A percentile compares a stretch with the other conserved stretches of the same genome.
phyloP scores from a whole-genome alignment of 2,797 vertebrate species.

The Epinephelus malabaricus region DNA sequence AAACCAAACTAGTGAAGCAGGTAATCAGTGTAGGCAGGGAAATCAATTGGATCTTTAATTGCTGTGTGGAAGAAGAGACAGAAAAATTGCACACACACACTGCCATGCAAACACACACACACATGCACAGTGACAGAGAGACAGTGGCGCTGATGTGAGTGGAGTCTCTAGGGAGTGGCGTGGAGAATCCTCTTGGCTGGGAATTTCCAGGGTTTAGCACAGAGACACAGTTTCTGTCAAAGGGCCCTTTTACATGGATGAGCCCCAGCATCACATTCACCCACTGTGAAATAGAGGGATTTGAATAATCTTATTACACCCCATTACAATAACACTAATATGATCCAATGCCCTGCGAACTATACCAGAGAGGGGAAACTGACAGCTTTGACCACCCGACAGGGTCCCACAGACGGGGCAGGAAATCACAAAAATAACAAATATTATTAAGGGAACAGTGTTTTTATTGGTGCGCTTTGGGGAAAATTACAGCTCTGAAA shows the following conservation, averaged over 20 bases:
- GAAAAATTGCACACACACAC: constrained; percentile 40
- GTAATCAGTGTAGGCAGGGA: constrained; percentile 75
- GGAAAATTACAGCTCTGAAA: constrained; percentile 19
- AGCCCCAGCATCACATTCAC: constrained; percentile 73
- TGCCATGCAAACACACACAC: constrained; percentile 8
- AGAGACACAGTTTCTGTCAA: constrained; percentile 80
- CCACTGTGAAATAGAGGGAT: constrained; percentile 83
- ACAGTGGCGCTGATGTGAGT: constrained; percentile 64
- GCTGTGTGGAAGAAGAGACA: constrained; percentile 65
- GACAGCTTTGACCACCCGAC: constrained; percentile 61
- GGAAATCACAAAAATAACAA: constrained; percentile 28
- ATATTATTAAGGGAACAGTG: not conserved
- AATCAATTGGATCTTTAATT: constrained; percentile 81
- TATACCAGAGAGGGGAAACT: constrained; percentile 29
- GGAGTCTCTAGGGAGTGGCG: constrained; percentile 75
- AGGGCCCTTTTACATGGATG: constrained; percentile 77
- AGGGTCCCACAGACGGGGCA: constrained; percentile 11
- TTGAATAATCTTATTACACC: constrained; percentile 87
- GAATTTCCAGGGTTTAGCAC: constrained; percentile 78
- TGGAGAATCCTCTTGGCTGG: constrained; percentile 83
- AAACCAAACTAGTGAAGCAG: constrained; percentile 69
- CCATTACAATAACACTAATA: constrained; percentile 83
- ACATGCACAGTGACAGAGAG: constrained; percentile 31
- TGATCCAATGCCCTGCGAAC: constrained; percentile 73
- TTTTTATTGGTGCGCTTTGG: not conserved